These are phyloP conservation scores for Eucera pruinosa DNA, from an alignment of 2,888 invertebrate species.

Conservation along the genomic window DNA sequence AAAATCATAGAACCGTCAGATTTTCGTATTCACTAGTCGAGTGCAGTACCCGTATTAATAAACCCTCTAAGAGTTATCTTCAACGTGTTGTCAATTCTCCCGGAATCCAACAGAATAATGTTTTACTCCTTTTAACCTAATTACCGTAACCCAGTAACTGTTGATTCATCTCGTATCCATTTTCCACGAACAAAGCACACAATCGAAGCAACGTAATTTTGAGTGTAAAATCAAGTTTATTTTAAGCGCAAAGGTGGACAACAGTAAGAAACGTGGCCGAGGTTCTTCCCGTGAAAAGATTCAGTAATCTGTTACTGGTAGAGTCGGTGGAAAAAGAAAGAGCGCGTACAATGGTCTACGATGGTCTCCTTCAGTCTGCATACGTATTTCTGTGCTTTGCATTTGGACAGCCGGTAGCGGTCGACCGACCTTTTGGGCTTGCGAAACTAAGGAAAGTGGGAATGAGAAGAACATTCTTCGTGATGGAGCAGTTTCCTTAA, in stretches of 20 bases:
- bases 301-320: conserved; percentile 54
- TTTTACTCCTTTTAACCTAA: too few relatives aligned
- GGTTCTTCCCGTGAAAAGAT: conserved; percentile 48
- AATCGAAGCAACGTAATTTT: not conserved
- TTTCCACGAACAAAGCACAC: too few relatives aligned
- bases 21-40: too few relatives aligned
- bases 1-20: too few relatives aligned
- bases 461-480: conserved; percentile 42
- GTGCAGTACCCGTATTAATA: too few relatives aligned
- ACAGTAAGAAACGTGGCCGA: conserved; percentile 25
- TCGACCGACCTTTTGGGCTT: conserved; percentile 47
- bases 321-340: conserved; percentile 13
- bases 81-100: too few relatives aligned
- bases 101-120: too few relatives aligned
- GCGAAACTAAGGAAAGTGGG: conserved; percentile 37
- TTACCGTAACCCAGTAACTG: too few relatives aligned
- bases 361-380: conserved; percentile 54
- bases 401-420: conserved; percentile 56
- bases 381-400: conserved; percentile 56
- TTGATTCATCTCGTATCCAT: too few relatives aligned
- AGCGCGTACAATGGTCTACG: conserved; percentile 36
- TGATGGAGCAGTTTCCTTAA: conserved; percentile 45
- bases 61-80: too few relatives aligned
- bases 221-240: conserved; percentile 38
- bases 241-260: conserved; percentile 7